phyloP scores from a whole-genome alignment of 2,888 invertebrate species.

The Drosophila anomalata region DNA sequence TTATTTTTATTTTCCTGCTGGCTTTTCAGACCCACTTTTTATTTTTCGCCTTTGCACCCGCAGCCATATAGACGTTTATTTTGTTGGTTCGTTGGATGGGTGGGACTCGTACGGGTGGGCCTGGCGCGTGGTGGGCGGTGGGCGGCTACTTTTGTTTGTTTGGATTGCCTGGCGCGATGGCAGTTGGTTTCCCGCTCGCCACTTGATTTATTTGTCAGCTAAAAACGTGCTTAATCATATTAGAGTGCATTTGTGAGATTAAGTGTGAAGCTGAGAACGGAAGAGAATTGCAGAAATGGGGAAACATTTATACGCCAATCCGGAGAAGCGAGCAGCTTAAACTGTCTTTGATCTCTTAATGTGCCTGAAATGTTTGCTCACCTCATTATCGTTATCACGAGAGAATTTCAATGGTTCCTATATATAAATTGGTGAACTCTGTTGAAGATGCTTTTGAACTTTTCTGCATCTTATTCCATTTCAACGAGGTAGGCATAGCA shows the following conservation, averaged over 20 bases:
- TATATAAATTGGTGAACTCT: slow-evolving; percentile 3
- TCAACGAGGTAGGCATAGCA: neutral
- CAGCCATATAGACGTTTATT: slow-evolving; percentile 42
- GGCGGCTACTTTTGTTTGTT: slow-evolving; percentile 63
- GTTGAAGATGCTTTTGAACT: neutral
- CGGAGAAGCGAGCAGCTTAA: slow-evolving; percentile 15
- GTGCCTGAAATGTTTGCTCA: slow-evolving; percentile 29
- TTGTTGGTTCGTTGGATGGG: slow-evolving; percentile 30
- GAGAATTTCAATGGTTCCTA: neutral
- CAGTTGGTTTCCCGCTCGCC: slow-evolving; percentile 57
- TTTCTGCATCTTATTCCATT: neutral
- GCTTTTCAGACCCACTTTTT: slow-evolving; percentile 49
- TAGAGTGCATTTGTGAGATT: slow-evolving; percentile 79
- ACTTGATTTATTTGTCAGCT: slow-evolving; percentile 78
- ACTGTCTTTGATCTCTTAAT: slow-evolving; percentile 28
- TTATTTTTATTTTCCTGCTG: slow-evolving; percentile 24
- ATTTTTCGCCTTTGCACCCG: slow-evolving; percentile 42
- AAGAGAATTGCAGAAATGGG: slow-evolving; percentile 23
- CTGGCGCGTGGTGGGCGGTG: slow-evolving; percentile 6
- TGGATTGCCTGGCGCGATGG: slow-evolving; percentile 36
- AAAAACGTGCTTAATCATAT: slow-evolving; percentile 81
- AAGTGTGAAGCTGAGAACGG: slow-evolving; percentile 53
- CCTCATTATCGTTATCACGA: slow-evolving; percentile 12
- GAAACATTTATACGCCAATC: slow-evolving; percentile 21
- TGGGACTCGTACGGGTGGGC: slow-evolving; percentile 22